These are phyloP conservation scores for Mythimna lalbum DNA, from an alignment of 2,888 invertebrate genomes.

Conservation along the genomic window DNA sequence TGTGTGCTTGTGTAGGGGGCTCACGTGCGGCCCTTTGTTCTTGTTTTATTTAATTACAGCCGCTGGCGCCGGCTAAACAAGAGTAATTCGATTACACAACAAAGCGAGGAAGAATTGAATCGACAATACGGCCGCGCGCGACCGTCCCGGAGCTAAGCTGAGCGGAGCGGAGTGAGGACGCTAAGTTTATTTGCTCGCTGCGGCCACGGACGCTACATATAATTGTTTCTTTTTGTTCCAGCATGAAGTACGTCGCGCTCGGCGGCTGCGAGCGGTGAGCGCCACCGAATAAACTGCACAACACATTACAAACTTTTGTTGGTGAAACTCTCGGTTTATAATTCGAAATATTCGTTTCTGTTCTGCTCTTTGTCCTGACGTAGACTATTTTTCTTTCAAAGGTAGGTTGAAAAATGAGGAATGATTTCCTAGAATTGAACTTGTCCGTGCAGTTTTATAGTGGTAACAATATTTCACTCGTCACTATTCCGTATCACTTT, in stretches of 20 bases:
- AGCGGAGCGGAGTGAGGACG: background rate
- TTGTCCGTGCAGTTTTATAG: too few relatives aligned
- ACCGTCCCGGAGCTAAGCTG: background rate
- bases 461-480: background rate
- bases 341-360: slow-evolving; percentile 1
- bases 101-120: slow-evolving; percentile 65
- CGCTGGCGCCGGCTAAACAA: slow-evolving; percentile 58
- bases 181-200: slow-evolving; percentile 22
- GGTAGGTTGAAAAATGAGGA: background rate
- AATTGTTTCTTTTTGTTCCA: slow-evolving; percentile 28
- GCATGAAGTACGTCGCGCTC: background rate
- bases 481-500: background rate
- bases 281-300: slow-evolving; percentile 27
- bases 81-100: slow-evolving; percentile 68
- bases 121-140: slow-evolving; percentile 40
- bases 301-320: slow-evolving; percentile 27
- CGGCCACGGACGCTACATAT: background rate
- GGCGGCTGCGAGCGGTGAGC: slow-evolving; percentile 10
- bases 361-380: slow-evolving; percentile 9
- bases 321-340: slow-evolving; percentile 7
- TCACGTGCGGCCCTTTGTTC: slow-evolving; percentile 55
- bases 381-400: background rate
- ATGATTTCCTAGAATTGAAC: background rate
- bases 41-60: slow-evolving; percentile 69
- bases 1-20: slow-evolving; percentile 27